Base-by-base conservation (phyloP, 2,113 vertebrate genomes). In the Epinephelus fuscoguttatus region DNA sequence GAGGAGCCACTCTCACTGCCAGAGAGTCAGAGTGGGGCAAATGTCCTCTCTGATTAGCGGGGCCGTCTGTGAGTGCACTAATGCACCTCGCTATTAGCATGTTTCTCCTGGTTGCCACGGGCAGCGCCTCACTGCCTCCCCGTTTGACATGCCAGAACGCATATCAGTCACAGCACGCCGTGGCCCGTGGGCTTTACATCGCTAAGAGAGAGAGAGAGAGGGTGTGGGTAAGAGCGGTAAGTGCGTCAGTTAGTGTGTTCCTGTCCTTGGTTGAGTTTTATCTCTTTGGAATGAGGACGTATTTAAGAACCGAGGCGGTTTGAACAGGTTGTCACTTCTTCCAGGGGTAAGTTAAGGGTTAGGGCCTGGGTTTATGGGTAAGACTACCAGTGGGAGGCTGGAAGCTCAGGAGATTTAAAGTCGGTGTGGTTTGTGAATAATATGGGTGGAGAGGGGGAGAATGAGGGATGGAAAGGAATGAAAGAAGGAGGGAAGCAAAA, bases 61-160 rank as follows among this genome's bases (percentile, higher is more conserved):
- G 13, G 82, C 78, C 6, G 66, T 62, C 82, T 80, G 63, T 93
- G 92, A 94, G 88, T 91, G 90, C 94, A 88, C 92, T 95, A 95
- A 95, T 95, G 95, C 93, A 94, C 87, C 89, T 93, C 86, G 85
- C 89, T 93, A 95, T 95, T 95, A 95, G 89, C 93, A 94, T 95
- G 93, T 94, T 93, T 87, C 91, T 92, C 84, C 90, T 86, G 90
- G 90, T 94, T 91, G 94, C 94, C 94, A 94, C 87, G 86, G 95
- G 95, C 93, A 89, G 91, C 90, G 85, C 87, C 67, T 74, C 73
- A 53, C 85, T 70, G 88, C 85, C 90, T 81, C 86, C 76, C 78
- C 37, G 69, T 83, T 91, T 78, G 78, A 86, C 89, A 67, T 94
- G 94, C 95, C 95, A 95, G 81, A 86, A 93, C 63, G 78, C 76